Conservation (phyloP, 2,888 invertebrate genomes). For the Drosophila paramelanica region DNA sequence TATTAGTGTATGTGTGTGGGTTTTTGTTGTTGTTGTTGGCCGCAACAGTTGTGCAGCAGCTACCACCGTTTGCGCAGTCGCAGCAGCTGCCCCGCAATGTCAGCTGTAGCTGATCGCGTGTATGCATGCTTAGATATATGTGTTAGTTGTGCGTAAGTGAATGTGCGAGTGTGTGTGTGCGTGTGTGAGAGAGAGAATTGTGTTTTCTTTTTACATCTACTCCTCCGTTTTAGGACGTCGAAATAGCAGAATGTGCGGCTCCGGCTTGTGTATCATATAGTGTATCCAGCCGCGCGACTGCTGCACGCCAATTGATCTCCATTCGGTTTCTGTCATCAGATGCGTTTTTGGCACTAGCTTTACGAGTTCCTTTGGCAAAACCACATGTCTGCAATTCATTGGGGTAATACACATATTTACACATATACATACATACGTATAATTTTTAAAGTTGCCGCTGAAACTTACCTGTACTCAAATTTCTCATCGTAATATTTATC, state of each 20-base stretch:
- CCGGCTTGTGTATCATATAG: constrained; percentile 98
- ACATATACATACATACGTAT: constrained; percentile 1
- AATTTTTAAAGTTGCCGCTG: constrained; percentile 27
- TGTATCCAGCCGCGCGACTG: constrained; percentile 99
- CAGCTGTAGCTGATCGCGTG: constrained; percentile 37
- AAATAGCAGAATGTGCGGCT: constrained; percentile 96
- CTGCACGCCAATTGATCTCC: constrained; percentile 97
- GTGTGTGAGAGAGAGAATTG: constrained; percentile 18
- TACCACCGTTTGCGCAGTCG: constrained; percentile 49
- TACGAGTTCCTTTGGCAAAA: constrained; percentile 95
- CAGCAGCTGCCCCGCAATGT: constrained; percentile 67
- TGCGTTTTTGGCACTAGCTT: constrained; percentile 96
- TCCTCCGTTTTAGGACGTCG: constrained; percentile 88
- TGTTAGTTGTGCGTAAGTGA: constrained; percentile 16
- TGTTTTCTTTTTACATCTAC: constrained; percentile 32
- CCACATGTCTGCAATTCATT: constrained; percentile 91
- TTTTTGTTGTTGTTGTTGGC: constrained; percentile 5
- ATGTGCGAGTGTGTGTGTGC: constrained; percentile 21
- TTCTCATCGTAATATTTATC: constrained; percentile 96
- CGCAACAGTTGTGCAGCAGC: constrained; percentile 66
- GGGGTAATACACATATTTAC: constrained; percentile 1
- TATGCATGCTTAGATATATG: constrained; percentile 16
- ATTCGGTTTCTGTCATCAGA: constrained; percentile 96
- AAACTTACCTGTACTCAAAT: constrained; percentile 94
- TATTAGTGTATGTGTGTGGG: constrained; percentile 5